A percentile compares a stretch with the other conserved stretches of the same genome.
Evolutionary conservation across 2,113 vertebrate genomes (phyloP).

Genomic region (Eira barbara): DNA sequence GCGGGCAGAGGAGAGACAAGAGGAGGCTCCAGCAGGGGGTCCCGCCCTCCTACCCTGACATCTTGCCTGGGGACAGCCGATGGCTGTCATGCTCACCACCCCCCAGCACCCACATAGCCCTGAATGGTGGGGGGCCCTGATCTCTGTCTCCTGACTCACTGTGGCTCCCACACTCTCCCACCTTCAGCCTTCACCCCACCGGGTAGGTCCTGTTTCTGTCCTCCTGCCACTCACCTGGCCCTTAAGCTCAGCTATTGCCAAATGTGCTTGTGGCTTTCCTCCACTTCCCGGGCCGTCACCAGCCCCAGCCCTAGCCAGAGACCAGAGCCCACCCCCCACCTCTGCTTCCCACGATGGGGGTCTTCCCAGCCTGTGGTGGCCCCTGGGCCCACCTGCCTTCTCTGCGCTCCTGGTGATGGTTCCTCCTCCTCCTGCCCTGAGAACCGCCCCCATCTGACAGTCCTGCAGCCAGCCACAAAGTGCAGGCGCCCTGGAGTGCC

Average conservation of each 20-base stretch:
- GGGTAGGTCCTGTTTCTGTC: not conserved
- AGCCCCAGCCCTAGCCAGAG: not conserved
- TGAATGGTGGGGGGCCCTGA: not conserved
- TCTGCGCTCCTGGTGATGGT: not conserved
- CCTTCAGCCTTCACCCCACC: not conserved
- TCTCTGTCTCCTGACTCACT: not conserved
- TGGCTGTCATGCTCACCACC: not conserved
- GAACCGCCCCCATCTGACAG: not conserved
- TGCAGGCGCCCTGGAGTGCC: not conserved
- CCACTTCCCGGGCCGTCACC: not conserved
- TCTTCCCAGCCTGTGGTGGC: not conserved
- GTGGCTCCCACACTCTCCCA: rapidly evolving
- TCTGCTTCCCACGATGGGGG: not conserved
- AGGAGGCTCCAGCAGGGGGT: not conserved
- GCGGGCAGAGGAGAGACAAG: not conserved
- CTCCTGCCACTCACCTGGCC: not conserved
- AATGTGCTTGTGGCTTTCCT: not conserved
- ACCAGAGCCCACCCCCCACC: not conserved
- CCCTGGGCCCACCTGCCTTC: not conserved
- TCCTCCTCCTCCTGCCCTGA: not conserved
- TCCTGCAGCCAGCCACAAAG: not conserved
- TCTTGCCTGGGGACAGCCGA: rapidly evolving
- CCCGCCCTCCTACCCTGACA: not conserved
- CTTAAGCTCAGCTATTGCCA: no score
- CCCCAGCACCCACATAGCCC: no score